phyloP scores from a whole-genome alignment of 2,113 vertebrate species.

The Paradisaea rubra region DNA sequence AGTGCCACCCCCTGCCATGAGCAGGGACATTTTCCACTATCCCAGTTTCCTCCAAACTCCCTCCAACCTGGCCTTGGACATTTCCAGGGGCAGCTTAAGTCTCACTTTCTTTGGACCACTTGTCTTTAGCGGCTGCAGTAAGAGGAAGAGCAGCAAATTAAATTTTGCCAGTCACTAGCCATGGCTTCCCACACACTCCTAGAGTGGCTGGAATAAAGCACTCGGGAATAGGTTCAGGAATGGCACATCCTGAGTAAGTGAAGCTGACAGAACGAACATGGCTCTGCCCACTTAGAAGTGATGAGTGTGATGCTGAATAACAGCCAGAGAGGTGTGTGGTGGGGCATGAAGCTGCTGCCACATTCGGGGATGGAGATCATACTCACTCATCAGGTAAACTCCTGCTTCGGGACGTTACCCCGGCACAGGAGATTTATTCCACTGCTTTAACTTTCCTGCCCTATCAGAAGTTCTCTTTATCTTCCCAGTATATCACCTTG shows the following conservation, averaged over 20 bases:
- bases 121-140: background rate
- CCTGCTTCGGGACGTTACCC: background rate
- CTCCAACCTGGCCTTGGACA: background rate
- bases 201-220: background rate
- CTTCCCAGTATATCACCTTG: background rate
- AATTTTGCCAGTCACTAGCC: background rate
- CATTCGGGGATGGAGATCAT: background rate
- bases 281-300: background rate
- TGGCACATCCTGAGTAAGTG: background rate
- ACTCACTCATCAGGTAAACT: background rate
- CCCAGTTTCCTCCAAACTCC: background rate
- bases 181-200: accelerated
- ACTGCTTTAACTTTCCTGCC: background rate
- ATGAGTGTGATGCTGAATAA: background rate
- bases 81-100: background rate
- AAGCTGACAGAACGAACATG: background rate
- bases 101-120: background rate
- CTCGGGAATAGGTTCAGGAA: background rate
- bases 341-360: background rate
- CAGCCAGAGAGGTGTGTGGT: background rate
- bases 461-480: slow-evolving; percentile 10
- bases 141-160: background rate
- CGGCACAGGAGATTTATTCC: background rate
- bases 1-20: background rate
- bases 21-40: background rate